Evolutionary conservation across 1,140 invertebrate genomes (phyloP), one percentile per base, ranked within the genome.

Genomic region (Coboldia fuscipes): DNA sequence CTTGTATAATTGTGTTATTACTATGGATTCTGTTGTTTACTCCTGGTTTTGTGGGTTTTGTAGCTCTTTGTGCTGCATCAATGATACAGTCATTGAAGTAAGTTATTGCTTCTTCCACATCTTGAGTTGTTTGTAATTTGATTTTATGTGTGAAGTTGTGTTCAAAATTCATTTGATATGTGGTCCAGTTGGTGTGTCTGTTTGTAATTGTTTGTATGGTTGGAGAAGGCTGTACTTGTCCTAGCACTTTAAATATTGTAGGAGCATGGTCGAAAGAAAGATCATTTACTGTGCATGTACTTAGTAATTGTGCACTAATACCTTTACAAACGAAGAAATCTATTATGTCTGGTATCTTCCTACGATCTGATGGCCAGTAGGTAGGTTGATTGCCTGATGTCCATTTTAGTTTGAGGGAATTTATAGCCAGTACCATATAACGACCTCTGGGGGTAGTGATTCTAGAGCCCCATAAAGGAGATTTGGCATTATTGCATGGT

Each of bases 351-450:
- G 51, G 44, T 18, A 41, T 44, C 39, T 51, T 50, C 18, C 31
- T 44, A 13, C 15, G 32, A 30, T 52, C 48, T 18, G 45, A 43
- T 10, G 47, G 48, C 47, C 45, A 52, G 30, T 54, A 51, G 35
- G 47, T 38, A 33, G 44, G 39, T 22, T 40, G 12, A 16, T 38
- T 37, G 10, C 37, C 34, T n/a, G 42, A 40, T 8, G 41, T 17
- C 14, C 16, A 35, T 14, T 42, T 19, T 15, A 32, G 35, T 2
- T 34, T 37, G n/a, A n/a, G n/a, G n/a, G n/a, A n/a, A n/a, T n/a
- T n/a, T n/a, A n/a, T n/a, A n/a, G n/a, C n/a, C n/a, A n/a, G n/a
- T n/a, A n/a, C n/a, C n/a, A n/a, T n/a, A n/a, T n/a, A n/a, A n/a
- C n/a, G n/a, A n/a, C 23, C 23, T n/a, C n/a, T 24, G 23, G 23